Evolutionary conservation across 2,888 invertebrate species (phyloP), one percentile per base, ranked within the genome.

Genomic region (Cephus runcator): DNA sequence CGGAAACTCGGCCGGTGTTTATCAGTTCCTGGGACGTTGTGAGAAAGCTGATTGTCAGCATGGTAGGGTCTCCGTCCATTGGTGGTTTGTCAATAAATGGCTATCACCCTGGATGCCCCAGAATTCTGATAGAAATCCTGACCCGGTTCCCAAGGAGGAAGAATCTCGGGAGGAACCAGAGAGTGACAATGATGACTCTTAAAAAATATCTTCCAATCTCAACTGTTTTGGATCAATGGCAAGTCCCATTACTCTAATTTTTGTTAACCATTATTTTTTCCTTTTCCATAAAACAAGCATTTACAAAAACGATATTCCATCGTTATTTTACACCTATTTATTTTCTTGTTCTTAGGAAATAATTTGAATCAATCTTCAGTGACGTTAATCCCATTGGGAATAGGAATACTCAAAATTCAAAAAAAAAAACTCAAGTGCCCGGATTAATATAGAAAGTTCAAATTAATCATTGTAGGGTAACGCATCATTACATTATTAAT

Each of bases 31-130:
- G 73, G 86, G 87, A 30, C 85, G 88, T 31, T 88, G 87, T 73
- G 91, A 90, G 34, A 85, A 87, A 73, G 83, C 88, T 9, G 90
- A 90, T 56, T 91, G 89, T 71, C 87, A 86, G 0, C 86, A 88
- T 23, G 87, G 93, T 12, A 90, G 94, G 76, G 93, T 95, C 75
- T 94, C 94, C 1, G 92, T 95, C 69, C 94, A 95, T 85, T 95
- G 95, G 95, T 92, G 95, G 84, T 90, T 95, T 80, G 94, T 94
- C 0, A 95, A 95, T 86, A 94, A 94, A 84, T 95, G 95, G 95
- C 87, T 95, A 34, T 94, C 94, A 0, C 87, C 94, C 71, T 94
- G 94, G 94, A 93, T 94, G 79, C 82, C 84, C 69, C 84, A 86
- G 34, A 84, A 83, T 76, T 81, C 81, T n/a, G 87, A 86, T 4